Evolutionary conservation across 1,140 invertebrate species (phyloP), one percentile per base, ranked within the genome.

Genomic region (Micrasema minimum): DNA sequence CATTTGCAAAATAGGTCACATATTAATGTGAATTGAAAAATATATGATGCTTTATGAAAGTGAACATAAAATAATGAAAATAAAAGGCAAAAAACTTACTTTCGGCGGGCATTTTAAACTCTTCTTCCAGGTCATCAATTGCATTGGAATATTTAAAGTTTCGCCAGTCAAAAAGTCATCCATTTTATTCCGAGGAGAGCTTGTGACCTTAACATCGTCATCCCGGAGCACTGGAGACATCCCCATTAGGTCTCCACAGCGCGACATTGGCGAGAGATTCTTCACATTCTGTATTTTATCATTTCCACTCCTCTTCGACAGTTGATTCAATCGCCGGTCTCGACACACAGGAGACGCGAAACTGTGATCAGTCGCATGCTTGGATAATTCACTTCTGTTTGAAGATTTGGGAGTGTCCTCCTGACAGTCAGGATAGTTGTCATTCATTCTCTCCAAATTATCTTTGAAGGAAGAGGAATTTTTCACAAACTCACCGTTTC

Each of bases 211-310:
- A 3, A 20, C 50, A n/a, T 57, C 43, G 10, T 37, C 61, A 7
- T 48, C 23, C 11, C 68, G 55, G 6, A 50, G 10, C 14, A 70
- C 55, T 4, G 74, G 74, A 4, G 74, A 75, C 31, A 72, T 43
- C n/a, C 74, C 74, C 74, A 75, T 75, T 14, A 75, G 55, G 53
- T 75, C 74, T 0, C 74, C 74, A 38, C 57, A 75, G 20, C 64
- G 55, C 1, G 74, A 72, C 74, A 75, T 75, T n/a, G 74, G 74
- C 5, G 74, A 75, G 18, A 75, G 48, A 43, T 75, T 75, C 43
- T 65, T 51, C 11, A 31, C 45, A 22, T 70, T 70, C 18, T 38
- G 35, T 26, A 64, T 41, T 16, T 67, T 67, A 1, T 55, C 48
- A 18, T 23, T n/a, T 20, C 18, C 31, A 12, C 10, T 69, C 20